Evolutionary conservation across 2,797 vertebrate genomes (phyloP), one percentile per base, ranked within the genome.

Genomic region (Nyctalus aviator): DNA sequence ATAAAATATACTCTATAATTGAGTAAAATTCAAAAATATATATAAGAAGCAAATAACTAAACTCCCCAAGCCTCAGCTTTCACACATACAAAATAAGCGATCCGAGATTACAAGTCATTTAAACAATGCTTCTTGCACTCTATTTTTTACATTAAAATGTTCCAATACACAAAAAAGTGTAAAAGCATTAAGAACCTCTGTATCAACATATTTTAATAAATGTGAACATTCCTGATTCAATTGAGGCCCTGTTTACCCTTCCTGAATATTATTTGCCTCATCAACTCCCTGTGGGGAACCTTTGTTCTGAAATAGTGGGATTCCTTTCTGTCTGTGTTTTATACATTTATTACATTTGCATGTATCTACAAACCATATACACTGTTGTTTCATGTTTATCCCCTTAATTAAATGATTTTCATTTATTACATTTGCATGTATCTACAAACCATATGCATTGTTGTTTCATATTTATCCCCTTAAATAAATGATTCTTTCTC

Each of bases 11-110:
- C 2, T 44, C 17, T 71, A 75, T 50, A 55, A 66, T 66, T 79
- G 48, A 88, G 84, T 55, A 88, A 44, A 84, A 88, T 91, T 68
- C 21, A 72, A 88, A 90, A 50, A 81, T 71, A 84, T 64, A 53
- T 25, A 84, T 30, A n/a, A 76, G 25, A 88, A 82, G 25, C 21
- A 83, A 94, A 94, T 53, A 72, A 77, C 48, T 53, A 25, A 88
- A 83, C 12, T 46, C 30, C 84, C 27, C 68, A 20, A 37, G 15
- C 3, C 30, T 91, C 18, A 37, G 32, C 21, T 84, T 93, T 88
- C 32, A 88, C 8, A 88, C 8, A 41, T 46, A 77, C 15, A 37
- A 78, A 93, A 64, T 79, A 89, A 90, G n/a, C 35, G 71, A 68
- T 37, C 11, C 12, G 50, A 81, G 23, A 88, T 46, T 88, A 41